These are phyloP conservation scores for Erpobdella octoculata DNA, from an alignment of 2,888 invertebrate species.

Conservation along the genomic window DNA sequence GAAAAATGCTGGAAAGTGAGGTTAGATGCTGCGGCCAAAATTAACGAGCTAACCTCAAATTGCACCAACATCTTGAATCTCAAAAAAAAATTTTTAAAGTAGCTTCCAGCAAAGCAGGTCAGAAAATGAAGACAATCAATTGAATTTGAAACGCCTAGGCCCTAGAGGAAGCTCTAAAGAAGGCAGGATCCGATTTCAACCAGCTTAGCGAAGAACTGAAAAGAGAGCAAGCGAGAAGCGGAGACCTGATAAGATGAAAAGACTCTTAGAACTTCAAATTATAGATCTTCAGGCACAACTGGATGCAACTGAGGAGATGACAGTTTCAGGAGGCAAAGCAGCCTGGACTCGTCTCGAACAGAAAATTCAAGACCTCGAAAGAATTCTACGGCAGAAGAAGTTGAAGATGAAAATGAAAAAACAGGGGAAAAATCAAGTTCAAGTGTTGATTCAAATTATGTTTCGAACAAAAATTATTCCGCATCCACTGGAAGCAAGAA, in stretches of 20 bases:
- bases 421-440: no score
- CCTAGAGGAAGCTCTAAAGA: constrained; percentile 69
- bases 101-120: constrained; percentile 95
- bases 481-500: no score
- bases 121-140: constrained; percentile 93
- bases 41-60: constrained; percentile 90
- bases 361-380: constrained; percentile 52
- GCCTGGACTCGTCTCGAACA: constrained; percentile 97
- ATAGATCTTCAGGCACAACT: constrained; percentile 70
- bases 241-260: constrained; percentile 93
- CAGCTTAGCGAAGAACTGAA: constrained; percentile 95
- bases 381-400: constrained; percentile 94
- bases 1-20: constrained; percentile 95
- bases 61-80: constrained; percentile 85
- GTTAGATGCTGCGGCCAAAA: constrained; percentile 92
- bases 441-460: no score
- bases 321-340: constrained; percentile 97
- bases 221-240: constrained; percentile 96
- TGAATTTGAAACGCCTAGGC: constrained; percentile 97
- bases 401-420: constrained; percentile 96
- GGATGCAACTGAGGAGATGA: constrained; percentile 83
- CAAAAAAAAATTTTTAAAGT: constrained; percentile 98
- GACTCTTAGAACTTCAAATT: constrained; percentile 92
- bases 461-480: no score
- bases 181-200: constrained; percentile 68